These are phyloP conservation scores for Lithobius niger DNA, from an alignment of 1,140 invertebrate genomes.

Conservation along the genomic window DNA sequence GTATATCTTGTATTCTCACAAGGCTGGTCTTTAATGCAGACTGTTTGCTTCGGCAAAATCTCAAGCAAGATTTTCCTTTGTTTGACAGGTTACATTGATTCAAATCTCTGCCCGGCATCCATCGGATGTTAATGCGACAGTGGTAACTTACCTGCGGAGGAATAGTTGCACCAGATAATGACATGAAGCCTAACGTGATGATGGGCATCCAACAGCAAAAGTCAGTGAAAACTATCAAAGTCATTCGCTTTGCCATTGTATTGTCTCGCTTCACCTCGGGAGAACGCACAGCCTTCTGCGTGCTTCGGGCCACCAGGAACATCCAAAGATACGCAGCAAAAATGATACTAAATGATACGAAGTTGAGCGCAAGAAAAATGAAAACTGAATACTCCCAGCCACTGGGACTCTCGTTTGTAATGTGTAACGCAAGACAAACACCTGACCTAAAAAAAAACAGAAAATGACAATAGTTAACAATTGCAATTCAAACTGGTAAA, in stretches of 20 bases:
- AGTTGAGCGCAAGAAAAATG: conserved; percentile 41
- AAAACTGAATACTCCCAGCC: conserved; percentile 48
- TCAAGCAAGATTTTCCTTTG: too few species aligned
- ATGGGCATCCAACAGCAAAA: conserved; percentile 44
- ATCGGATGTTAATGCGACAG: too few species aligned
- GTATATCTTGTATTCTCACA: too few species aligned
- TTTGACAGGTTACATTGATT: too few species aligned
- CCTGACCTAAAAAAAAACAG: conserved; percentile 31
- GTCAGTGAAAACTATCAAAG: conserved; percentile 41
- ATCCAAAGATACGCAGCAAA: conserved; percentile 41
- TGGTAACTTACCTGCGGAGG: conserved; percentile 34
- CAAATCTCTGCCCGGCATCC: too few species aligned
- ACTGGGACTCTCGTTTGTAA: conserved; percentile 38
- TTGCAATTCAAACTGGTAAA: too few species aligned
- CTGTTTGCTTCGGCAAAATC: too few species aligned
- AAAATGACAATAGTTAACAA: too few species aligned
- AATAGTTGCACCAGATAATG: conserved; percentile 34
- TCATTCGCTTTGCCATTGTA: conserved; percentile 41
- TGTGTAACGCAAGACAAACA: conserved; percentile 44
- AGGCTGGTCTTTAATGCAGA: too few species aligned
- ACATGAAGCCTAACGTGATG: conserved; percentile 36
- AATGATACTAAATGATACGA: conserved; percentile 39
- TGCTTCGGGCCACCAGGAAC: conserved; percentile 39
- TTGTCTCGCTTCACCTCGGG: conserved; percentile 23
- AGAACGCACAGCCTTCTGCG: conserved; percentile 32